A percentile compares a stretch with the other conserved stretches of the same genome.
These are phyloP conservation scores for Coendou prehensilis DNA, from an alignment of 2,797 vertebrate genomes.

Conservation along the genomic window DNA sequence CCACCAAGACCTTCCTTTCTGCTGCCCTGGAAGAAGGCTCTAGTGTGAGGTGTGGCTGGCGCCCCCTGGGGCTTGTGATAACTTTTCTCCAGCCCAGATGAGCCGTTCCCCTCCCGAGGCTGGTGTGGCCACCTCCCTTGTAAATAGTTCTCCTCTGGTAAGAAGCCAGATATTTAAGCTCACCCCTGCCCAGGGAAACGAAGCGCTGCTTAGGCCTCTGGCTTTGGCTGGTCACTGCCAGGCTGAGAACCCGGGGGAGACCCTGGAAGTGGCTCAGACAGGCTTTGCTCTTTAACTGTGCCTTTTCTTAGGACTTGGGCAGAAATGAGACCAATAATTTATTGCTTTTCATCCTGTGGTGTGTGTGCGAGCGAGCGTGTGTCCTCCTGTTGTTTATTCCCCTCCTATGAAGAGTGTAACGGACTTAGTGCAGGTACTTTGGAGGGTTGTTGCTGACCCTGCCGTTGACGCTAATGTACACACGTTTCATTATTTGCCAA, in stretches of 20 bases:
- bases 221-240: neutral
- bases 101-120: neutral
- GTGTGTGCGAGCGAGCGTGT: neutral
- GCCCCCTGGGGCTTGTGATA: neutral
- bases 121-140: neutral
- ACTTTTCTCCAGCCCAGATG: neutral
- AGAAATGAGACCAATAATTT: constrained; percentile 80
- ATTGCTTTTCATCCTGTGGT: constrained; percentile 79
- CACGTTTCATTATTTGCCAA: constrained; percentile 84
- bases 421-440: constrained; percentile 78
- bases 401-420: constrained; percentile 64
- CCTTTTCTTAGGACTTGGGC: constrained; percentile 60
- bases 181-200: constrained; percentile 52
- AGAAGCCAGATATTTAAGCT: constrained; percentile 73
- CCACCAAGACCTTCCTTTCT: neutral
- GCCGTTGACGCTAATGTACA: constrained; percentile 78
- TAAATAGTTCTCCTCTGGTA: constrained; percentile 64
- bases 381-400: neutral
- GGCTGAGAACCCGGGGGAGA: neutral
- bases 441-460: constrained; percentile 62
- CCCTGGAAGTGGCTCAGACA: neutral
- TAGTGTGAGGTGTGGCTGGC: neutral
- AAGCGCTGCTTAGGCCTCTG: neutral
- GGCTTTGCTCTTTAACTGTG: constrained; percentile 19
- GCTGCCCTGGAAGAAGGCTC: neutral